phyloP scores from a whole-genome alignment of 2,797 vertebrate species.

The Eulemur mongoz region DNA sequence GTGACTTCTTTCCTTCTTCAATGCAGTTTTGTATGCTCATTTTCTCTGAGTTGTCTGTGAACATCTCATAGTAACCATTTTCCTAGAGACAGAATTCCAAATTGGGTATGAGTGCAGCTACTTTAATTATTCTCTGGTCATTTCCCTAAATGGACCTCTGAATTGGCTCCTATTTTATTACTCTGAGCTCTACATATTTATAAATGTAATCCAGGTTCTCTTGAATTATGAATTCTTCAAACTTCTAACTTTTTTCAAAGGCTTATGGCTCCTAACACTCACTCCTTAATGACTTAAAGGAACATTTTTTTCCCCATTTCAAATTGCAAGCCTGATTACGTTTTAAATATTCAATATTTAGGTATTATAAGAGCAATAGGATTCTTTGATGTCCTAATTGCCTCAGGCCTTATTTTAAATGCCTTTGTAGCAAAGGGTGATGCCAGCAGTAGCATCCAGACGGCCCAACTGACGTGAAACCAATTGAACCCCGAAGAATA shows the following conservation, averaged over 20 bases:
- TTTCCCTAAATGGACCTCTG: slow-evolving; percentile 35
- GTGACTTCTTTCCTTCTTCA: background rate
- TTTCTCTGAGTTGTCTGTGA: slow-evolving; percentile 35
- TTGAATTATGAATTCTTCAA: slow-evolving; percentile 56
- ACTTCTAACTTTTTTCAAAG: slow-evolving; percentile 43
- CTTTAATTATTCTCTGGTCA: slow-evolving; percentile 63
- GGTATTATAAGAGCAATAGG: slow-evolving; percentile 50
- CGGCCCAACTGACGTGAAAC: background rate
- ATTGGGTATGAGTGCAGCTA: slow-evolving; percentile 34
- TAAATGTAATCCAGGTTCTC: slow-evolving; percentile 48
- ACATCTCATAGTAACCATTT: slow-evolving; percentile 1
- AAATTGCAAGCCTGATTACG: slow-evolving; percentile 63
- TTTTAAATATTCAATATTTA: slow-evolving; percentile 63
- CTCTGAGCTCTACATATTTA: slow-evolving; percentile 49
- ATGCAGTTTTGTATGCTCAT: background rate
- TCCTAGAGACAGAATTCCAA: slow-evolving; percentile 49
- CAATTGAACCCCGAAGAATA: background rate
- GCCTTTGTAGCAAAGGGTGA: background rate
- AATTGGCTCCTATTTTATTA: slow-evolving; percentile 35
- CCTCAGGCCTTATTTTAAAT: slow-evolving; percentile 41
- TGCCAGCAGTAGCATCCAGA: background rate
- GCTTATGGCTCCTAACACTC: slow-evolving; percentile 22
- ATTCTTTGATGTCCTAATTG: slow-evolving; percentile 62
- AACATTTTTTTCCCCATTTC: slow-evolving; percentile 56
- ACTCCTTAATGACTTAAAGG: slow-evolving; percentile 54